Conservation (phyloP, 2,888 invertebrate species). For the Julus scanicus region DNA sequence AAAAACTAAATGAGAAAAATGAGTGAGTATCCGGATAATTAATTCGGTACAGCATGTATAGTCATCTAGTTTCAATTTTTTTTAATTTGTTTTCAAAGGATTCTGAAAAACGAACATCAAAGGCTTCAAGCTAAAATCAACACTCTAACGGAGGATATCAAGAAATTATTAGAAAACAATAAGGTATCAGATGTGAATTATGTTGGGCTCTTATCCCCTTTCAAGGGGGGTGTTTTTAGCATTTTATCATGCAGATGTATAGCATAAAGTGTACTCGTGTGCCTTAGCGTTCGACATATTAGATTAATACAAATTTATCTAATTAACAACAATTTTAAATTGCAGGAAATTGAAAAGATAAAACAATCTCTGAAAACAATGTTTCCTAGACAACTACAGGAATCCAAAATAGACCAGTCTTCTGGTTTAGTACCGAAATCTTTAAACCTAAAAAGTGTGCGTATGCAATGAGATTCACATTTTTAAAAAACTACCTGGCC, state of each 20-base stretch:
- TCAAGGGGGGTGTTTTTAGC: too few species aligned
- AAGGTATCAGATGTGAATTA: conserved; percentile 50
- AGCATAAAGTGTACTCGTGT: too few species aligned
- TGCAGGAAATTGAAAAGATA: conserved; percentile 51
- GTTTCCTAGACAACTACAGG: background rate
- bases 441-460: background rate
- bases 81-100: conserved; percentile 24
- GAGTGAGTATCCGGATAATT: conserved; percentile 41
- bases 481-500: too few species aligned
- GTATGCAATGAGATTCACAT: background rate
- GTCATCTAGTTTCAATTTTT: background rate
- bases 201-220: background rate
- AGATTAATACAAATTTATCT: background rate
- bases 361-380: conserved; percentile 26
- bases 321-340: background rate
- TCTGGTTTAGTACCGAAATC: background rate
- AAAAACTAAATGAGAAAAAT: conserved; percentile 44
- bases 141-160: conserved; percentile 54
- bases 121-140: conserved; percentile 40
- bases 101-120: conserved; percentile 52
- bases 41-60: background rate
- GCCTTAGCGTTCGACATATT: background rate
- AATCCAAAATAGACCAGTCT: background rate
- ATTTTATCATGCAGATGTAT: too few species aligned
- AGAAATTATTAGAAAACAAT: conserved; percentile 53